These are phyloP conservation scores for Coregonus clupeaformis DNA, from an alignment of 2,113 vertebrate species.

Conservation along the genomic window DNA sequence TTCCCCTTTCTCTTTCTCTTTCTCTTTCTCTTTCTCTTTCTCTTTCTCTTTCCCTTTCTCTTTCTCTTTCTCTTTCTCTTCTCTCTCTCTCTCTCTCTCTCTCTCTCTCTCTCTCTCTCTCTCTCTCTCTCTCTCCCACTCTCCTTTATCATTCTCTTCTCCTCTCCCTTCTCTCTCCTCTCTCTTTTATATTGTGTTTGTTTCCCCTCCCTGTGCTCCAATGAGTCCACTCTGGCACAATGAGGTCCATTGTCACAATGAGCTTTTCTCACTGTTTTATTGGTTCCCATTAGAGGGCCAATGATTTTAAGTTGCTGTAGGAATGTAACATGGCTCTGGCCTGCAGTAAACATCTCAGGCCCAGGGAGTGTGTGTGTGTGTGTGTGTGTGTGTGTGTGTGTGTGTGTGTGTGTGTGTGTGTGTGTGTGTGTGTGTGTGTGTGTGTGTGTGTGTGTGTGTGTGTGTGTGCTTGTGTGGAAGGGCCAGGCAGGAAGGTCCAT, in stretches of 20 bases:
- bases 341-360: constrained; percentile 62
- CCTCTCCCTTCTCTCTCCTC: constrained; percentile 30
- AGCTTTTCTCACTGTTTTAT: constrained; percentile 64
- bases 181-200: constrained; percentile 35
- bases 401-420: too few species aligned
- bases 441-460: not conserved
- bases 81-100: constrained; percentile 17
- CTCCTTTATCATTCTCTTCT: not conserved
- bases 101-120: constrained; percentile 23
- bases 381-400: too few species aligned
- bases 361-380: constrained; percentile 13
- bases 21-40: constrained; percentile 38
- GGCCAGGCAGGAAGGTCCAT: constrained; percentile 21
- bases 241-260: constrained; percentile 58
- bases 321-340: constrained; percentile 63
- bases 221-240: constrained; percentile 61
- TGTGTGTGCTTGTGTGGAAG: constrained; percentile 5
- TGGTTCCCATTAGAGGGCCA: constrained; percentile 57
- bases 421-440: not conserved
- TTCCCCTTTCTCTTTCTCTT: constrained; percentile 27
- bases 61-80: constrained; percentile 24
- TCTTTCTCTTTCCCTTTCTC: constrained; percentile 14
- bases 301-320: constrained; percentile 70
- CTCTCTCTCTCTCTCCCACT: constrained; percentile 29
- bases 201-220: constrained; percentile 52